Percentiles rank a stretch among this genome's conserved stretches.
phyloP scores from a whole-genome alignment of 2,113 vertebrate species.

The Varanus komodoensis region DNA sequence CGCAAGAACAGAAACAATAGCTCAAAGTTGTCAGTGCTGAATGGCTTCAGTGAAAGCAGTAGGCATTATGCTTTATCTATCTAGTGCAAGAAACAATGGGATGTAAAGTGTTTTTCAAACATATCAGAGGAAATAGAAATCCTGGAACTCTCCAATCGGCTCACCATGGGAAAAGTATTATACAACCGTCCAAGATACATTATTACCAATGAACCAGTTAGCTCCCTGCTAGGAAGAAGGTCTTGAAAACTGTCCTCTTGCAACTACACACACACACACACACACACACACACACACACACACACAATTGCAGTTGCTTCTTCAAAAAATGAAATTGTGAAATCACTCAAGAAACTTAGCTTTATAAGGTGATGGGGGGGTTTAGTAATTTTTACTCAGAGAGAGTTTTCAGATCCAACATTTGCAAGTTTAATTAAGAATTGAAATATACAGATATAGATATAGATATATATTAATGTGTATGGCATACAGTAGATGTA shows the following conservation, averaged over 20 bases:
- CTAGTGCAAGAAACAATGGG: conserved; percentile 18
- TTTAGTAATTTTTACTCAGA: not conserved
- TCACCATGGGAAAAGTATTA: conserved; percentile 33
- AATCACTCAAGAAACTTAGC: not conserved
- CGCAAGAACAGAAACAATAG: conserved; percentile 42
- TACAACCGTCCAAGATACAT: conserved; percentile 19
- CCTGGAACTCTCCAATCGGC: not conserved
- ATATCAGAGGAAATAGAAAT: conserved; percentile 27
- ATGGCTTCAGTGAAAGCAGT: conserved; percentile 41
- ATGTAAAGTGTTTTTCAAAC: conserved; percentile 19
- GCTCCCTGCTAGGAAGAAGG: conserved; percentile 9
- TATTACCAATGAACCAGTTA: conserved; percentile 31
- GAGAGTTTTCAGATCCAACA: not conserved
- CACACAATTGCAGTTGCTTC: not conserved
- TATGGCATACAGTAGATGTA: not conserved
- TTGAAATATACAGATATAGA: not conserved
- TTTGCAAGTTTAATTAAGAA: not conserved
- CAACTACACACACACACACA: not conserved
- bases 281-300: too few species aligned
- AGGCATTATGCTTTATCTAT: conserved; percentile 16
- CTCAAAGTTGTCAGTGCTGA: not conserved
- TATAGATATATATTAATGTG: not conserved
- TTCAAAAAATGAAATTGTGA: not conserved
- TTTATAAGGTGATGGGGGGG: not conserved
- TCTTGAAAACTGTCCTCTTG: conserved; percentile 15